phyloP scores from a whole-genome alignment of 2,113 vertebrate species.

The Eubucco bourcierii region DNA sequence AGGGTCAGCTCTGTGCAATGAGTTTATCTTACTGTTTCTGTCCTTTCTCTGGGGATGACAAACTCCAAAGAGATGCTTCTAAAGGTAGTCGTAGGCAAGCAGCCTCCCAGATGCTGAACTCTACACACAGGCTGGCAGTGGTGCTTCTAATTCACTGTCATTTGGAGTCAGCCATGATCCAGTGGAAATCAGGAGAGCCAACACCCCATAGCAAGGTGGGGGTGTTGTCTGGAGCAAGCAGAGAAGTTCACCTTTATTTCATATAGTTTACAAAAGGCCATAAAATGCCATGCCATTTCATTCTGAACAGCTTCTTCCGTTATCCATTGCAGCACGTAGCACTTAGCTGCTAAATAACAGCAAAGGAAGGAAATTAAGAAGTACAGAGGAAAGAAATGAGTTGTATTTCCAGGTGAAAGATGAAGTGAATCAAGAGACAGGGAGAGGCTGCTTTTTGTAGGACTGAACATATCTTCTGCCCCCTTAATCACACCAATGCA shows the following conservation, averaged over 20 bases:
- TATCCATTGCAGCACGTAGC: neutral
- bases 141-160: neutral
- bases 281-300: constrained; percentile 34
- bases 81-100: neutral
- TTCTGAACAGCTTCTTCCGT: constrained; percentile 12
- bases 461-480: neutral
- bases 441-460: neutral
- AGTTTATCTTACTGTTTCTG: neutral
- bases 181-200: neutral
- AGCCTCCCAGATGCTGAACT: neutral
- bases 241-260: constrained; percentile 35
- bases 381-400: neutral
- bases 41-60: neutral
- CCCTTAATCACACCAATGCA: neutral
- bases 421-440: neutral
- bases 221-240: neutral
- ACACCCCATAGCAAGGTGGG: neutral
- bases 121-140: accelerated
- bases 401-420: neutral
- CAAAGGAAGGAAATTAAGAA: constrained; percentile 46
- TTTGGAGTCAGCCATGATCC: neutral
- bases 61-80: neutral
- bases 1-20: neutral
- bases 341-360: constrained; percentile 36
- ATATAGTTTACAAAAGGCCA: constrained; percentile 43